Evolutionary conservation across 1,140 invertebrate genomes (phyloP).

Genomic region (Drosophila repleta): DNA sequence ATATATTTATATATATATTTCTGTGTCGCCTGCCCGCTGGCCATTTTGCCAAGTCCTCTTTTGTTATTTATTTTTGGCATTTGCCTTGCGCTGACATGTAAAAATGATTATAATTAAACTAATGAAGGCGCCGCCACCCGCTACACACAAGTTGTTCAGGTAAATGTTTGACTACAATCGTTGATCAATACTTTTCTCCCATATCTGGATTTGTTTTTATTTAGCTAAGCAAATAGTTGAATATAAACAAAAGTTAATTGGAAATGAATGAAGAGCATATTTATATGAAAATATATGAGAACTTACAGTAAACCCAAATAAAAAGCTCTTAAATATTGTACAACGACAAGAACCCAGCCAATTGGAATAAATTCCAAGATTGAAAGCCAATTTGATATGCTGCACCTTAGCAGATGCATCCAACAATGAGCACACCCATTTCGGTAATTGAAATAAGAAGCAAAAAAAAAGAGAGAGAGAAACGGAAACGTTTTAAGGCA

Average conservation of each 20-base stretch:
- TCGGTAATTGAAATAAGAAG: conserved; percentile 51
- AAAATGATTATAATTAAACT: conserved; percentile 74
- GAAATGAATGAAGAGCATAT: too few relatives aligned
- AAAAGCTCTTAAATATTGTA: too few relatives aligned
- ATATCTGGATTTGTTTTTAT: neutral
- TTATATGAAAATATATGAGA: too few relatives aligned
- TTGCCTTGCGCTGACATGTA: conserved; percentile 52
- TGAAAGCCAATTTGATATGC: neutral
- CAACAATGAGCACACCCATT: conserved; percentile 44
- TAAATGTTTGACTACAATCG: neutral
- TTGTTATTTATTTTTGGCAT: conserved; percentile 53
- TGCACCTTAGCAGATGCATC: conserved; percentile 1
- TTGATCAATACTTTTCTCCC: neutral
- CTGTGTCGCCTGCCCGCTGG: conserved; percentile 28
- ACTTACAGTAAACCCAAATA: too few relatives aligned
- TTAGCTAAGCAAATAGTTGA: neutral
- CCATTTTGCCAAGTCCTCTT: conserved; percentile 32
- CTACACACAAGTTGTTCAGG: conserved; percentile 2
- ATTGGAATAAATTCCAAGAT: neutral
- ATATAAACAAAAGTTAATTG: neutral
- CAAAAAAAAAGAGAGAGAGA: too few relatives aligned
- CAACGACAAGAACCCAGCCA: neutral
- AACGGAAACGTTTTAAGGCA: too few relatives aligned
- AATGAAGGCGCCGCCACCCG: conserved; percentile 40
- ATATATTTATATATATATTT: neutral